Percentiles rank a stretch among this genome's conserved stretches.
Evolutionary conservation across 2,888 invertebrate genomes (phyloP).

Genomic region (Cremastinae sp.): DNA sequence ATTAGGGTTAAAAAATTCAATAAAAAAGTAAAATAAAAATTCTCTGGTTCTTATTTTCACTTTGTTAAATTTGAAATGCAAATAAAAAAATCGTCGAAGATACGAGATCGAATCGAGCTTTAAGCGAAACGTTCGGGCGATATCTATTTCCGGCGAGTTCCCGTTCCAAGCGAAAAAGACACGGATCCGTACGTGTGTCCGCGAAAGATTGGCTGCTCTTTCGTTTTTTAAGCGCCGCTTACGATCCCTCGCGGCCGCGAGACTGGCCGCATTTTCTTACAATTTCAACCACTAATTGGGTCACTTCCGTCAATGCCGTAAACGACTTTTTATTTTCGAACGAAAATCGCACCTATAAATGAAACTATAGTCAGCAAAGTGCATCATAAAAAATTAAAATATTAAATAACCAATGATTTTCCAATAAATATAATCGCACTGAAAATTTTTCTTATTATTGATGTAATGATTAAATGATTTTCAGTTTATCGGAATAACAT

Average conservation of each 20-base stretch:
- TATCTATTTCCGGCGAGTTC: conserved; percentile 76
- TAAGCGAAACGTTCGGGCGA: conserved; percentile 69
- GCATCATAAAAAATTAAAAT: background rate
- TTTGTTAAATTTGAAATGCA: too few species aligned
- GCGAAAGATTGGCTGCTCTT: conserved; percentile 73
- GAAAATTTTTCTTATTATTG: background rate
- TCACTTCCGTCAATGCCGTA: conserved; percentile 76
- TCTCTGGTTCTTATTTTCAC: too few species aligned
- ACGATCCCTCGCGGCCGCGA: conserved; percentile 62
- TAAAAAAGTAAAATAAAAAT: too few species aligned
- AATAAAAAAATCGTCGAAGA: conserved; percentile 44
- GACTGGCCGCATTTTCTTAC: conserved; percentile 78
- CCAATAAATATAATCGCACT: background rate
- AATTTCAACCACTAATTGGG: conserved; percentile 76
- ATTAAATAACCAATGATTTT: background rate
- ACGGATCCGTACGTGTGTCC: conserved; percentile 50
- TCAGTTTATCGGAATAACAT: too few species aligned
- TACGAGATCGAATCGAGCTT: conserved; percentile 69
- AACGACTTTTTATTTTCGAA: too few species aligned
- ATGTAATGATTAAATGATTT: too few species aligned
- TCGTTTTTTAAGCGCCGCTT: conserved; percentile 38
- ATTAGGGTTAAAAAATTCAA: too few species aligned
- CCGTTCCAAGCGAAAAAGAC: conserved; percentile 66
- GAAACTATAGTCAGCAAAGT: too few species aligned
- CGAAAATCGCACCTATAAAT: too few species aligned